phyloP scores from a whole-genome alignment of 2,113 vertebrate species.

The Oostethus manadensis region DNA sequence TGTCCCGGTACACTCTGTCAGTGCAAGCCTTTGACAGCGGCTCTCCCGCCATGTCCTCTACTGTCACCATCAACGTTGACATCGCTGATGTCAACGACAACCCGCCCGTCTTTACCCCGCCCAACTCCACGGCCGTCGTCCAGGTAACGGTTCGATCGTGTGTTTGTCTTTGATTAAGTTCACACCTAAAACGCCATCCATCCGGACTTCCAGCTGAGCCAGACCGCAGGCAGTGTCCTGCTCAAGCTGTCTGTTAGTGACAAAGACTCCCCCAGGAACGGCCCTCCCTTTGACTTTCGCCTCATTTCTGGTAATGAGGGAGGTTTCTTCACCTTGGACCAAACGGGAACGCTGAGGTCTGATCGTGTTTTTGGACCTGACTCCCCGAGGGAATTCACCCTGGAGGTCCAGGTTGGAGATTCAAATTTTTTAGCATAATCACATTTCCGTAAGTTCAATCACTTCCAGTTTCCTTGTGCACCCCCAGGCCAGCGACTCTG shows the following conservation, averaged over 20 bases:
- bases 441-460: neutral
- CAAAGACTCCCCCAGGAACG: slow-evolving; percentile 88
- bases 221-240: slow-evolving; percentile 83
- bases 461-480: neutral
- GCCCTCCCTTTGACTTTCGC: slow-evolving; percentile 86
- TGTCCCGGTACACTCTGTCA: slow-evolving; percentile 86
- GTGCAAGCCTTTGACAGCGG: slow-evolving; percentile 91
- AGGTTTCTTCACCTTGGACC: slow-evolving; percentile 81
- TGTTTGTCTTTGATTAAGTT: no score
- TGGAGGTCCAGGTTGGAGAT: slow-evolving; percentile 82
- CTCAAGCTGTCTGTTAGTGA: slow-evolving; percentile 87
- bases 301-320: slow-evolving; percentile 87
- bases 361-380: slow-evolving; percentile 79
- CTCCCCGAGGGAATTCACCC: slow-evolving; percentile 79
- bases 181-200: neutral
- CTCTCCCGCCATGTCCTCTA: slow-evolving; percentile 84
- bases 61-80: slow-evolving; percentile 87
- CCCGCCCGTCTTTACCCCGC: slow-evolving; percentile 83
- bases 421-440: neutral
- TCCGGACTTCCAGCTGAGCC: slow-evolving; percentile 78
- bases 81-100: slow-evolving; percentile 95
- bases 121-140: slow-evolving; percentile 86
- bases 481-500: slow-evolving; percentile 85
- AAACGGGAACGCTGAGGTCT: slow-evolving; percentile 78
- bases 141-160: slow-evolving; percentile 71